phyloP scores from a whole-genome alignment of 2,888 invertebrate species.

The Drosophila mimica region DNA sequence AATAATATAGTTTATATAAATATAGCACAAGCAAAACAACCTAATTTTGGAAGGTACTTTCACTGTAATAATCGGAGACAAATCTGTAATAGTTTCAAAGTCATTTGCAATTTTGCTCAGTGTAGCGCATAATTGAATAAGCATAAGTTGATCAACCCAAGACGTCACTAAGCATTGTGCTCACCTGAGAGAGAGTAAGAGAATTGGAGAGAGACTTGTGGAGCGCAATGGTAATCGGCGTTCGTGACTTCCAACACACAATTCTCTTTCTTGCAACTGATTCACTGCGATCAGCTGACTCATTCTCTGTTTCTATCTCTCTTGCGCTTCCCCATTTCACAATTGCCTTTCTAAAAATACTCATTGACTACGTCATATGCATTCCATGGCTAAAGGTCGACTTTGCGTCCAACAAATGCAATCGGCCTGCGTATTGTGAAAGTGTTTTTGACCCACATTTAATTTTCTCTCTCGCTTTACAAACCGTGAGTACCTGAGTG shows the following conservation, averaged over 20 bases:
- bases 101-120: conserved; percentile 5
- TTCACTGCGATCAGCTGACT: conserved; percentile 21
- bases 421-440: conserved; percentile 40
- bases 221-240: conserved; percentile 7
- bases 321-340: conserved; percentile 40
- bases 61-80: not conserved
- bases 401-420: conserved; percentile 19
- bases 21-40: too few species aligned
- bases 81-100: not conserved
- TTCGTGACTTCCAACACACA: conserved; percentile 47
- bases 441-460: conserved; percentile 43
- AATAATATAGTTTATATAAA: not conserved
- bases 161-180: conserved; percentile 26
- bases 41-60: too few species aligned
- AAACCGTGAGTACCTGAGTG: conserved; percentile 17
- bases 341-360: conserved; percentile 7
- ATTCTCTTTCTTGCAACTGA: conserved; percentile 17
- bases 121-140: conserved; percentile 26
- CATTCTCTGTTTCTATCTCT: conserved; percentile 1
- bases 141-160: conserved; percentile 13
- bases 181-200: not conserved
- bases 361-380: conserved; percentile 39
- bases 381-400: conserved; percentile 15
- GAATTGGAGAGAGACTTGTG: not conserved
- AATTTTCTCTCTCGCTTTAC: not conserved